Percentiles rank a stretch among this genome's conserved stretches.
These are phyloP conservation scores for Scolopax rusticola DNA, from an alignment of 2,797 vertebrate species.

Conservation along the genomic window DNA sequence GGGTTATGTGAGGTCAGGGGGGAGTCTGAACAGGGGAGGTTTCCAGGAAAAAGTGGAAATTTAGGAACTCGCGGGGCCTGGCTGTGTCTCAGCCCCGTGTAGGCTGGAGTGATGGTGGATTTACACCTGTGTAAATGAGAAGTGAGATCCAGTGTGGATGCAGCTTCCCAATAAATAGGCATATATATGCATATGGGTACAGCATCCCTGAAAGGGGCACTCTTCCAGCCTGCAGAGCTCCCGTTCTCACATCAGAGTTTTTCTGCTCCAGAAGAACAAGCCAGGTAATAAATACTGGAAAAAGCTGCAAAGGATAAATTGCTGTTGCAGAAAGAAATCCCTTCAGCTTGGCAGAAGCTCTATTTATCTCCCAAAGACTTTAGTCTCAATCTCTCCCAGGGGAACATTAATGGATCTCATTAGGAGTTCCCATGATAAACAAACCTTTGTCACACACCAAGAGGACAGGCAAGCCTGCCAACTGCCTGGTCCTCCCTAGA, in stretches of 20 bases:
- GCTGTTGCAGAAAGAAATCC: background rate
- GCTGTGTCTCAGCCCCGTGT: background rate
- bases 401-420: background rate
- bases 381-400: background rate
- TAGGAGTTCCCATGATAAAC: background rate
- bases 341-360: background rate
- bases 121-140: background rate
- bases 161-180: background rate
- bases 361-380: background rate
- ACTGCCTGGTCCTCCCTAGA: background rate
- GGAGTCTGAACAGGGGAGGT: background rate
- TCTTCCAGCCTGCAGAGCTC: background rate
- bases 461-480: background rate
- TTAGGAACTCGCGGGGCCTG: background rate
- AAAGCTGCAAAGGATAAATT: background rate
- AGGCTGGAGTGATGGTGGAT: background rate
- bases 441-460: background rate
- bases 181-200: background rate
- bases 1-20: background rate
- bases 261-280: background rate
- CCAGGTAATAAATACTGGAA: background rate
- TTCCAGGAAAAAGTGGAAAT: background rate
- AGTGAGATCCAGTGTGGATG: background rate
- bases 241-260: background rate
- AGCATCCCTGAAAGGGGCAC: background rate